Evolutionary conservation across 2,797 vertebrate genomes (phyloP).

Genomic region (Rhinichthys osculus): DNA sequence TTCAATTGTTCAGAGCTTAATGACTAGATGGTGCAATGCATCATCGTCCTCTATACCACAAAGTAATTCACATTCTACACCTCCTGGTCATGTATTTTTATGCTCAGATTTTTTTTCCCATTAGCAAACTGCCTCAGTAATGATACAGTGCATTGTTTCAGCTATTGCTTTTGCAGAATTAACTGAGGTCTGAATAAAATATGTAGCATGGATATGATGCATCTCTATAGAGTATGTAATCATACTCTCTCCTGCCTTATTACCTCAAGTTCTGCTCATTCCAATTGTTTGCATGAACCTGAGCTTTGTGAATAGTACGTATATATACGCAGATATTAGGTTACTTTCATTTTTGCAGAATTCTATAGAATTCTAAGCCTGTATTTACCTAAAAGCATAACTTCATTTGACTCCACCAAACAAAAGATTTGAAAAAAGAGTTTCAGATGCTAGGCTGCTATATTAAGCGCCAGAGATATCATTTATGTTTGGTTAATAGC

Average conservation of each 20-base stretch:
- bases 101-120: slow-evolving; percentile 48
- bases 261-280: slow-evolving; percentile 44
- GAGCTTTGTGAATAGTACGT: neutral
- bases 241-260: slow-evolving; percentile 55
- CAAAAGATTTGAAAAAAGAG: slow-evolving; percentile 54
- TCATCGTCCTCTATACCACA: slow-evolving; percentile 48
- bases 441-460: slow-evolving; percentile 14
- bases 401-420: slow-evolving; percentile 54
- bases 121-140: slow-evolving; percentile 49
- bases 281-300: neutral
- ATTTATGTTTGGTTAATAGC: slow-evolving; percentile 58
- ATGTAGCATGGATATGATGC: slow-evolving; percentile 36
- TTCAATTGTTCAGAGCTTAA: slow-evolving; percentile 33
- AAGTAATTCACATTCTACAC: slow-evolving; percentile 46
- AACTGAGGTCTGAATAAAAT: slow-evolving; percentile 49
- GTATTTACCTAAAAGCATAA: slow-evolving; percentile 43
- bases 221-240: slow-evolving; percentile 55
- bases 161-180: slow-evolving; percentile 59
- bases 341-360: neutral
- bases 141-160: slow-evolving; percentile 59
- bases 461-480: slow-evolving; percentile 42
- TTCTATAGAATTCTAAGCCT: slow-evolving; percentile 12
- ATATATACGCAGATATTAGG: too few species aligned
- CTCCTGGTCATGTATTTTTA: slow-evolving; percentile 51
- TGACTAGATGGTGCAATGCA: slow-evolving; percentile 45